Base-by-base conservation (phyloP, 1,140 invertebrate species). In the Drosophila pandora region DNA sequence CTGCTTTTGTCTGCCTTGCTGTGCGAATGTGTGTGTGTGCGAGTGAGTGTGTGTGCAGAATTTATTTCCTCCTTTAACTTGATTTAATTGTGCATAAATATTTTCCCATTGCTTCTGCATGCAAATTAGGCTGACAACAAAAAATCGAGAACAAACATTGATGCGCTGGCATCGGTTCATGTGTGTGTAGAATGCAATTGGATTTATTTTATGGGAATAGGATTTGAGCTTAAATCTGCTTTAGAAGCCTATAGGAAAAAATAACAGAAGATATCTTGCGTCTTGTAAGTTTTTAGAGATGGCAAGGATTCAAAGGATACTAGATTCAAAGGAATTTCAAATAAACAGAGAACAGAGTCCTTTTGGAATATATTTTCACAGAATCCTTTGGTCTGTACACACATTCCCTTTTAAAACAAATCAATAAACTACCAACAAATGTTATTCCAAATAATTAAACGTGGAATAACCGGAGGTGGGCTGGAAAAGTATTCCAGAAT, bases 41-140 rank as follows among this genome's bases (percentile, higher is more conserved):
- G 5, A 28, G 32, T 32, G 32, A 25, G 47, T 39, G 13, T 52
- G 58, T 32, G 34, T 30, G 39, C 32, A 43, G 62, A 81, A 82
- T 87, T 81, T 82, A 84, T 87, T 77, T 56, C 50, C 72, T 84
- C 56, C 67, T 76, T 81, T 81, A 74, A 78, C 74, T 87, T 85
- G 82, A 81, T 87, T 85, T 87, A 84, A 84, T 84, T 84, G 81
- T 81, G 73, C 83, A 88, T 89, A 83, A 88, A 89, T 89, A 89
- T 89, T 89, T 88, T 84, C 50, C 53, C 71, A 68, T 62, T 72
- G 75, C 63, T 62, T 72, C 39, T 71, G 76, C 79, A 83, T 87
- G 67, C 74, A 79, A 83, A 88, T 87, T 89, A 87, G 84, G 34
- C 12, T 4, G 17, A 54, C 21, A 48, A 52, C 39, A 52, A 41